Evolutionary conservation across 2,888 invertebrate genomes (phyloP).

Genomic region (Syrista parreyssii): DNA sequence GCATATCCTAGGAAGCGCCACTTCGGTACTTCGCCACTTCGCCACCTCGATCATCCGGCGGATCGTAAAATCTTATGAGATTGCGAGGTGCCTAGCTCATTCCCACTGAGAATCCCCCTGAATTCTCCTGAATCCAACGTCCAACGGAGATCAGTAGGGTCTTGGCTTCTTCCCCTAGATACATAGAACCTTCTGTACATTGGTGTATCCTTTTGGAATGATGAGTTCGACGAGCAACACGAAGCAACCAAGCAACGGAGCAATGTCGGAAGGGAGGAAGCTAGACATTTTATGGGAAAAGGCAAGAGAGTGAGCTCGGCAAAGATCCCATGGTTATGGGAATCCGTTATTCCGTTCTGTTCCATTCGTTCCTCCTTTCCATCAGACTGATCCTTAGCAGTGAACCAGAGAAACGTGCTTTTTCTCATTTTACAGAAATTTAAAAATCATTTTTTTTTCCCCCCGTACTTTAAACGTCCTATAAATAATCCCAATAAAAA

Average conservation of each 20-base stretch:
- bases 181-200: background rate
- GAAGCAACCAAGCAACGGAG: background rate
- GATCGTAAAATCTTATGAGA: slow-evolving; percentile 31
- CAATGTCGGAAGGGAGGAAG: background rate
- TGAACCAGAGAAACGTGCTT: background rate
- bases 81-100: slow-evolving; percentile 6
- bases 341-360: background rate
- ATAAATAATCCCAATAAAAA: background rate
- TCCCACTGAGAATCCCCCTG: background rate
- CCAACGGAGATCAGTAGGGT: background rate
- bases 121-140: background rate
- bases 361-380: background rate
- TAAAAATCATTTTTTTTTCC: too few relatives aligned
- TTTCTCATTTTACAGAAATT: background rate
- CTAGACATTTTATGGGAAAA: background rate
- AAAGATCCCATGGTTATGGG: background rate
- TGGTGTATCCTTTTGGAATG: background rate
- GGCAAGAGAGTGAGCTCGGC: background rate
- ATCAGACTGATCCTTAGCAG: background rate
- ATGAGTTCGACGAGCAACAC: background rate
- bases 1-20: background rate
- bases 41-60: slow-evolving; percentile 10
- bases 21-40: background rate
- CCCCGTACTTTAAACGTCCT: background rate
- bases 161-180: background rate